Evolutionary conservation across 2,797 vertebrate species (phyloP).

Genomic region (Muscicapa comitata): DNA sequence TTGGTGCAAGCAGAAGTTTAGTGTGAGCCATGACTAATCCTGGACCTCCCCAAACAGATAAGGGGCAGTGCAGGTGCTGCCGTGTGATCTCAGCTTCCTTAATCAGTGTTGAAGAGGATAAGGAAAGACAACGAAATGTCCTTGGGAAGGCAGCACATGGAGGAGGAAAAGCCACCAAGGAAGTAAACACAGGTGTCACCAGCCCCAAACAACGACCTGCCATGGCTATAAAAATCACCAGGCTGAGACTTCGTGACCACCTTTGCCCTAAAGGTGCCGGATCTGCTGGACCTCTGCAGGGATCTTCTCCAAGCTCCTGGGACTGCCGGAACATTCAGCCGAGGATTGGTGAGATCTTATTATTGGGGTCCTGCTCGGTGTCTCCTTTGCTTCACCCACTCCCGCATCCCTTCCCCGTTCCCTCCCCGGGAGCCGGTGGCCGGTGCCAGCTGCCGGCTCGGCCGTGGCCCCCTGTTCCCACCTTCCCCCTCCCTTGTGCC

Average conservation of each 20-base stretch:
- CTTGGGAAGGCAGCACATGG: constrained; percentile 38
- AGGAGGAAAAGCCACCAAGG: not conserved
- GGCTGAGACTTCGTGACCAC: not conserved
- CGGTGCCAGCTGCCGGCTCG: fast-evolving
- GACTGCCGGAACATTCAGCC: not conserved
- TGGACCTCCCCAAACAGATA: not conserved
- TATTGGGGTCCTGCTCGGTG: not conserved
- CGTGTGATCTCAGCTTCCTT: not conserved
- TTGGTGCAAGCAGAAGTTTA: not conserved
- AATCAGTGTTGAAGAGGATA: constrained; percentile 21
- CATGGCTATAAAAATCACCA: not conserved
- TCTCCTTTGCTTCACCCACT: not conserved
- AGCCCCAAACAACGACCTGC: not conserved
- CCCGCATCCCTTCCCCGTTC: not conserved
- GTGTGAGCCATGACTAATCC: not conserved
- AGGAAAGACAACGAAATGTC: not conserved
- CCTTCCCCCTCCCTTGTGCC: not conserved
- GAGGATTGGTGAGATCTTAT: constrained; percentile 64
- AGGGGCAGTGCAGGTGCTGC: not conserved
- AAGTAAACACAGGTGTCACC: constrained; percentile 25
- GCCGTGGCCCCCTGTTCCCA: fast-evolving
- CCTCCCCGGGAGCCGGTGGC: not conserved
- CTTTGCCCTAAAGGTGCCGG: not conserved
- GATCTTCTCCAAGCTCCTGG: not conserved
- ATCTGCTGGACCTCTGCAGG: not conserved